Conservation (phyloP, 2,113 vertebrate genomes). For the Hippocampus comes region DNA sequence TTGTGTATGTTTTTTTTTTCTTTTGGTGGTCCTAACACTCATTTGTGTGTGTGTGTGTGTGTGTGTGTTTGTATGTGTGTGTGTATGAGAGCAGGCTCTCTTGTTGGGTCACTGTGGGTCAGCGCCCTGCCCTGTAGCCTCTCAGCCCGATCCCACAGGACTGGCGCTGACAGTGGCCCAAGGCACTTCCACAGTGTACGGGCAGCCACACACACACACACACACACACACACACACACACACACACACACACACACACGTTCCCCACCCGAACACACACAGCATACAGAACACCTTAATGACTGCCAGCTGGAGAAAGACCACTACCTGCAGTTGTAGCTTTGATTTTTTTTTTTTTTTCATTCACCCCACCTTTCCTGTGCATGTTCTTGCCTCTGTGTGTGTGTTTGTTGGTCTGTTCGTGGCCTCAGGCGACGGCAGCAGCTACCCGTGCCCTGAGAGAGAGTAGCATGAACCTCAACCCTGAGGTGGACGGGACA, state of each 20-base stretch:
- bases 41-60: constrained; percentile 22
- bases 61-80: not conserved
- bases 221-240: constrained; percentile 33
- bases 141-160: constrained; percentile 66
- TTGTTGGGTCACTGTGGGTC: constrained; percentile 60
- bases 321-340: constrained; percentile 73
- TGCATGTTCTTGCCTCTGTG: not conserved
- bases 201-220: constrained; percentile 39
- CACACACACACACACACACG: constrained; percentile 19
- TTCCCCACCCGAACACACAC: constrained; percentile 17
- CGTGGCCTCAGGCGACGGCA: constrained; percentile 80
- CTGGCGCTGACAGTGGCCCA: constrained; percentile 64
- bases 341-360: constrained; percentile 16
- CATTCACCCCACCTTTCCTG: constrained; percentile 17
- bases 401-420: constrained; percentile 57
- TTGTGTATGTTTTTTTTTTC: too few species aligned
- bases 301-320: constrained; percentile 59
- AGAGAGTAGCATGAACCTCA: constrained; percentile 95
- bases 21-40: not conserved
- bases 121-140: constrained; percentile 67
- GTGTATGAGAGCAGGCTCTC: constrained; percentile 43
- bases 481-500: constrained; percentile 89
- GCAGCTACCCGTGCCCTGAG: constrained; percentile 84
- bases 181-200: constrained; percentile 63
- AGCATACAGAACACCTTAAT: constrained; percentile 59